Conservation (phyloP, 2,113 vertebrate species). For the Lycocorax pyrrhopterus region DNA sequence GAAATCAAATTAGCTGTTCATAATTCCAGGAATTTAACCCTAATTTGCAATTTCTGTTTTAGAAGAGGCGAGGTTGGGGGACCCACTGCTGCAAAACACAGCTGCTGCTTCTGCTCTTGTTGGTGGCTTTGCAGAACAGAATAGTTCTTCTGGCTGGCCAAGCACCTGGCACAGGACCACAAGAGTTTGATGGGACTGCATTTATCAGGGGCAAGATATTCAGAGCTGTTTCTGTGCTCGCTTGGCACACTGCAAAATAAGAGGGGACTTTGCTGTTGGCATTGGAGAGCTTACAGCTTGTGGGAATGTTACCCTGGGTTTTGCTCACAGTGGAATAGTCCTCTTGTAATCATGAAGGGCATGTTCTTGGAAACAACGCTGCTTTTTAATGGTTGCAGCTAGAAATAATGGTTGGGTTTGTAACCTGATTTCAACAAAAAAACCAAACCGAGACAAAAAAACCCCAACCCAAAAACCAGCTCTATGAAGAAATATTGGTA, state of each 20-base stretch:
- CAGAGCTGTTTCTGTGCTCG: not conserved
- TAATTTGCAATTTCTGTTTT: slow-evolving; percentile 43
- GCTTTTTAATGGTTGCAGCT: not conserved
- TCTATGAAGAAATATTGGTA: not conserved
- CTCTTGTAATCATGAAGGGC: not conserved
- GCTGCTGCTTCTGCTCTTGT: slow-evolving; percentile 3
- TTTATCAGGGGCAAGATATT: not conserved
- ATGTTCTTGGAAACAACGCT: not conserved
- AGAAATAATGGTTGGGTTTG: not conserved
- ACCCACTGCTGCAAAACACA: slow-evolving; percentile 35
- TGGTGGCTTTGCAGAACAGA: not conserved
- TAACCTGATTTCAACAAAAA: not conserved
- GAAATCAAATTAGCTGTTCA: slow-evolving; percentile 43
- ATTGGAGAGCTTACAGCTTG: not conserved
- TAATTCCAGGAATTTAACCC: slow-evolving; percentile 33
- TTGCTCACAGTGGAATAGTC: not conserved
- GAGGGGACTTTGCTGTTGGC: not conserved
- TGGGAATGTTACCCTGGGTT: not conserved
- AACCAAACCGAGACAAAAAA: not conserved
- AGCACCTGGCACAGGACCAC: slow-evolving; percentile 17
- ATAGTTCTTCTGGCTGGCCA: not conserved
- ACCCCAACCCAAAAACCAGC: not conserved
- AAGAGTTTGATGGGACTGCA: not conserved
- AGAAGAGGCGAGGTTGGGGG: not conserved
- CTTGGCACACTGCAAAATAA: slow-evolving; percentile 17